A percentile compares a stretch with the other conserved stretches of the same genome.
phyloP scores from a whole-genome alignment of 2,113 vertebrate species.

The Tachuris rubrigastra region DNA sequence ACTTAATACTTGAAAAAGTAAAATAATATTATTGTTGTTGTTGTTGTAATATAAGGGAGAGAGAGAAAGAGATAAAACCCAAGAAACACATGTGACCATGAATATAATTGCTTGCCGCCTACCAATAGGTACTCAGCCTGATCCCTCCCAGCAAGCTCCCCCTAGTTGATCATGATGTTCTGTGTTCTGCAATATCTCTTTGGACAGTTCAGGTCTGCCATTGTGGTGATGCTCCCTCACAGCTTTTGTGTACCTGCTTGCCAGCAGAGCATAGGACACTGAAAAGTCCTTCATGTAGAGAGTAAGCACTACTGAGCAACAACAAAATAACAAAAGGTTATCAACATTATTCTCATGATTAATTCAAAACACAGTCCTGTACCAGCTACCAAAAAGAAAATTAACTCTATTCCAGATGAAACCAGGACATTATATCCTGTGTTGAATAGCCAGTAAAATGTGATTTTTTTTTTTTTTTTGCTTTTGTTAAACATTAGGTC shows the following conservation, averaged over 20 bases:
- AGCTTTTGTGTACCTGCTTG: background rate
- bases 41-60: background rate
- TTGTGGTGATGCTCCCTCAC: no score
- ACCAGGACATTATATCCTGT: background rate
- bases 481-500: background rate
- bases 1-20: background rate
- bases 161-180: no score
- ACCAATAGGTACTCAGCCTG: background rate
- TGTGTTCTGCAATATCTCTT: background rate
- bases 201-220: background rate
- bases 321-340: background rate
- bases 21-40: background rate
- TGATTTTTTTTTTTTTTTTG: background rate
- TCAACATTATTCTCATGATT: background rate
- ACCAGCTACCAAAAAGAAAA: background rate
- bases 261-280: background rate
- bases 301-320: background rate
- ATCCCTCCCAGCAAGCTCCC: background rate
- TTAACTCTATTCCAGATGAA: background rate
- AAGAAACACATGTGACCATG: background rate
- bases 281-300: background rate
- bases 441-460: background rate
- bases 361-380: background rate
- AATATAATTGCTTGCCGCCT: background rate
- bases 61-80: background rate